These are phyloP conservation scores for Xerus inauris DNA, from an alignment of 2,113 vertebrate species.

Conservation along the genomic window DNA sequence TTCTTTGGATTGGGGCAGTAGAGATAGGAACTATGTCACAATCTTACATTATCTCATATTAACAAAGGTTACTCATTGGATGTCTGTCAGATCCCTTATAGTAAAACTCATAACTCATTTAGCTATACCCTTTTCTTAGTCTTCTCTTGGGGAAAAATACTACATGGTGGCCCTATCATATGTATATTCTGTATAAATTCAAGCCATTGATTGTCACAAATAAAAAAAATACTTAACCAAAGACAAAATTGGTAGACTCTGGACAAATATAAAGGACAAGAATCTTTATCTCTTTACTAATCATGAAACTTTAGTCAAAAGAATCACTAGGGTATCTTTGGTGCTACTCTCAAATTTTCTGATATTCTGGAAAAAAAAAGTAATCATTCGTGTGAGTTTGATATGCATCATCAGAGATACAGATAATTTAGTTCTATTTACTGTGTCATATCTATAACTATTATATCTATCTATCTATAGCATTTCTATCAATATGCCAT, in stretches of 20 bases:
- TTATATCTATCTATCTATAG: no score
- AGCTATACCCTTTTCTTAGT: background rate
- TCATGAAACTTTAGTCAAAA: background rate
- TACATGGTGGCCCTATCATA: background rate
- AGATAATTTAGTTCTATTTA: background rate
- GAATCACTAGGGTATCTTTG: background rate
- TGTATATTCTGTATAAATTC: background rate
- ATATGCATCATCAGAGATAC: background rate
- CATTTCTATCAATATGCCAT: background rate
- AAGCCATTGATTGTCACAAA: background rate
- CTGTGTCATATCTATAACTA: background rate
- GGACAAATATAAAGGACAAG: background rate
- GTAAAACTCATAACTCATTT: background rate
- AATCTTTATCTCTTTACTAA: background rate
- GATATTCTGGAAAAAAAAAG: background rate
- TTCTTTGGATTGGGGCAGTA: background rate
- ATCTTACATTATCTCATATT: background rate
- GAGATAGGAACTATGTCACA: background rate
- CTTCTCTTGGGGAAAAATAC: background rate
- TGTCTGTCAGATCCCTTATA: background rate
- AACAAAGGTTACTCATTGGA: background rate
- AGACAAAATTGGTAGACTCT: background rate
- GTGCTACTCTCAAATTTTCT: background rate
- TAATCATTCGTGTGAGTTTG: background rate
- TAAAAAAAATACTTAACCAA: background rate